Conservation (phyloP, 2,888 invertebrate genomes). For the Osmoderma eremita region DNA sequence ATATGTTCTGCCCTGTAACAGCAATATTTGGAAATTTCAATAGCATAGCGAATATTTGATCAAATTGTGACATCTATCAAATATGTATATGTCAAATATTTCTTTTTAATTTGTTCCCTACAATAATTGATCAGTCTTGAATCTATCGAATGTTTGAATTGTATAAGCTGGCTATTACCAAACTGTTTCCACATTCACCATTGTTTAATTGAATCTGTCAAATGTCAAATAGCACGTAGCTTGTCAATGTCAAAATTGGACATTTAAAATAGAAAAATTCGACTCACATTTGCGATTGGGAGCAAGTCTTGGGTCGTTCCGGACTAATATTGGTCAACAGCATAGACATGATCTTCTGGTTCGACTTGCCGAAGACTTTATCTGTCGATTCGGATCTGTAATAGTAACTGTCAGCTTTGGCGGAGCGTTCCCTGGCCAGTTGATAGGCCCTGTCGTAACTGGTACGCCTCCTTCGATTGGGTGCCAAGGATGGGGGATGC, state of each 20-base stretch:
- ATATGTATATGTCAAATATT: too few relatives aligned
- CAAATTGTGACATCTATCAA: too few relatives aligned
- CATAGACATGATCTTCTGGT: constrained; percentile 43
- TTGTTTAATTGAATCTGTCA: neutral
- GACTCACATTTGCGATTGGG: constrained; percentile 30
- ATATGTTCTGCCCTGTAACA: too few relatives aligned
- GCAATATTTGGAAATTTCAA: too few relatives aligned
- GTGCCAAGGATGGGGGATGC: constrained; percentile 46
- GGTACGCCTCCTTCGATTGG: constrained; percentile 40
- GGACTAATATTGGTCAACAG: constrained; percentile 31
- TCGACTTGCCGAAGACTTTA: constrained; percentile 49
- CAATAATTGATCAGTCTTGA: neutral
- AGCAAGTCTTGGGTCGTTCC: constrained; percentile 16
- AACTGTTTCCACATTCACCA: neutral
- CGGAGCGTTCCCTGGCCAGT: constrained; percentile 57
- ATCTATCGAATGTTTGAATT: neutral
- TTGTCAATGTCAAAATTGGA: neutral
- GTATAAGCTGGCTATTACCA: neutral
- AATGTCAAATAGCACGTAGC: neutral
- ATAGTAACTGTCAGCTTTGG: constrained; percentile 57
- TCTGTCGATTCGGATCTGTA: constrained; percentile 63
- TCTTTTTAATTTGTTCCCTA: neutral
- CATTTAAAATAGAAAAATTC: too few relatives aligned
- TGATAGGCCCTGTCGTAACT: constrained; percentile 48
- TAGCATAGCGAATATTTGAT: too few relatives aligned